Conservation (phyloP, 2,797 vertebrate genomes). For the Mycteria americana region DNA sequence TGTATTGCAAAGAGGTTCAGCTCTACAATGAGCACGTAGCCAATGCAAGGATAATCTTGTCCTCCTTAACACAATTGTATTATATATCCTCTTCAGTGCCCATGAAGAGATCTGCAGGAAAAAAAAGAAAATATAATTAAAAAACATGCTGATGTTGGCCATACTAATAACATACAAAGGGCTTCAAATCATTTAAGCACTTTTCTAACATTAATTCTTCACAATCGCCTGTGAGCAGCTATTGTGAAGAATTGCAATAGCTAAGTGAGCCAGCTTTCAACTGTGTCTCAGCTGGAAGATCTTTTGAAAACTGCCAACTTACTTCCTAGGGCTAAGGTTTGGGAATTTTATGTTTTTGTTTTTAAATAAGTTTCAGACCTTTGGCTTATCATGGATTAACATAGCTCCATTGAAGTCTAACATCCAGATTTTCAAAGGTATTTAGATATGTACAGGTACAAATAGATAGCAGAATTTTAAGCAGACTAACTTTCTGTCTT, state of each 20-base stretch:
- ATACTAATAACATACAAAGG: not conserved
- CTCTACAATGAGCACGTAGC: not conserved
- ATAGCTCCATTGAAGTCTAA: not conserved
- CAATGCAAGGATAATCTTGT: not conserved
- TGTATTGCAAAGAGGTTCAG: not conserved
- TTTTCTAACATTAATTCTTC: not conserved
- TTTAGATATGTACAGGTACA: not conserved
- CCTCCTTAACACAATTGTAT: not conserved
- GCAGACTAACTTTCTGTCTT: not conserved
- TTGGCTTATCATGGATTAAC: not conserved
- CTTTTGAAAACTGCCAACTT: not conserved
- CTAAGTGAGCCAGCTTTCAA: not conserved
- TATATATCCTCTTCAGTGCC: not conserved
- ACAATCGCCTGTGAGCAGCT: not conserved
- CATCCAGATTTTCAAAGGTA: not conserved
- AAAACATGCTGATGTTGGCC: not conserved
- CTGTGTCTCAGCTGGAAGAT: conserved; percentile 1
- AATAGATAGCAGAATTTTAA: not conserved
- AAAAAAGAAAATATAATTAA: not conserved
- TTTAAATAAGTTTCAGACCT: conserved; percentile 8
- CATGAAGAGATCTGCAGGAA: conserved; percentile 25
- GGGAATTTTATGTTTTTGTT: not conserved
- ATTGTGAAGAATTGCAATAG: not conserved
- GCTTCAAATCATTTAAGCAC: not conserved
- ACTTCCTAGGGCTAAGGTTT: not conserved